Evolutionary conservation across 2,888 invertebrate species (phyloP), one percentile per base, ranked within the genome.

Genomic region (Sussaba pulchella): DNA sequence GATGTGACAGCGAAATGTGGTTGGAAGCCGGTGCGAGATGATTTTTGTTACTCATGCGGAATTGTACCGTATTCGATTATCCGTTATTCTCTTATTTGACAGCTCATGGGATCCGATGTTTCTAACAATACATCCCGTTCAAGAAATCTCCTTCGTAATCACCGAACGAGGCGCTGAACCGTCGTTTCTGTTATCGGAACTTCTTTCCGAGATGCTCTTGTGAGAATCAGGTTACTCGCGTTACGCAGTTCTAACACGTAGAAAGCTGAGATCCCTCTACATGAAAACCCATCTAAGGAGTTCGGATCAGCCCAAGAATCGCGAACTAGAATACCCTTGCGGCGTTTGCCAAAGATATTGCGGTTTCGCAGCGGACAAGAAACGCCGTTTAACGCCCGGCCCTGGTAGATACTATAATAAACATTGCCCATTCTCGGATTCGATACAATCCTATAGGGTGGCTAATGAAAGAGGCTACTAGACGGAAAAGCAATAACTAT

Each of bases 221-320:
- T 47, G 59, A 21, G 45, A 64, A 47, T 59, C 19, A 12, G 31
- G 12, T 36, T 47, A 45, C 14, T 36, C 71, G 57, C 14, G 5
- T 57, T 57, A 70, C 21, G 19, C 54, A 71, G 47, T 61, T 59
- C 45, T 59, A 19, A 59, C 31, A 21, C 59, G 45, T 17, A 41
- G 19, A 14, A 9, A 10, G 10, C 10, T n/a, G 21, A 14, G 31
- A 47, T 26, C 24, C 17, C 12, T 71, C n/a, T 19, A 19, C 71
- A 57, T 59, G 14, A 47, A 71, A 36, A 31, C 24, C 71, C 71
- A 50, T 47, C 43, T 71, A 71, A 71, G 47, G 47, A 26, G 39
- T 59, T 47, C 39, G 17, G 47, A 71, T 61, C 19, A 59, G 47
- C 31, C 24, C n/a, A 8, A 39, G 67, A 67, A 41, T 19, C 57